Evolutionary conservation across 2,888 invertebrate species (phyloP).

Genomic region (Apomyelois bistriatella): DNA sequence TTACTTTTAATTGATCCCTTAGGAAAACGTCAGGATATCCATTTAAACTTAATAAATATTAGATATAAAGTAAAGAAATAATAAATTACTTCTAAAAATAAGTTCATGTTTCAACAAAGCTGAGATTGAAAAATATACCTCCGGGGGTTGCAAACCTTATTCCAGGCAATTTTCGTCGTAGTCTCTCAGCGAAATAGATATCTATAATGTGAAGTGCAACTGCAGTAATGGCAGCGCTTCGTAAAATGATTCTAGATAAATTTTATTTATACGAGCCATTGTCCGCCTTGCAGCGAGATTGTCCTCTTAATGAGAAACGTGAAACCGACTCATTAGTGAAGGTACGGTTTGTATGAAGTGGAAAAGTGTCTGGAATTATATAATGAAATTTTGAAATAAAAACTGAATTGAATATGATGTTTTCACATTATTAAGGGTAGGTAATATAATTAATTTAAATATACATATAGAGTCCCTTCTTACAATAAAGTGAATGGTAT

Average conservation of each 20-base stretch:
- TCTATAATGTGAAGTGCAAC: slow-evolving; percentile 14
- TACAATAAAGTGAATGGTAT: too few species aligned
- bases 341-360: slow-evolving; percentile 13
- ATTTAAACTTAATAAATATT: neutral
- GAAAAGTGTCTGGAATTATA: slow-evolving; percentile 6
- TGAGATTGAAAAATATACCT: slow-evolving; percentile 37
- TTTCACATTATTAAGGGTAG: too few species aligned
- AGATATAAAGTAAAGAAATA: neutral
- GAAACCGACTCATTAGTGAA: slow-evolving; percentile 21
- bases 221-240: slow-evolving; percentile 12
- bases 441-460: too few species aligned
- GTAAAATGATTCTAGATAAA: slow-evolving; percentile 19
- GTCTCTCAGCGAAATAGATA: slow-evolving; percentile 28
- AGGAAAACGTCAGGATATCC: neutral
- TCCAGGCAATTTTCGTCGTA: slow-evolving; percentile 35
- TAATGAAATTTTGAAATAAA: slow-evolving; percentile 1
- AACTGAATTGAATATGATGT: neutral
- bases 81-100: neutral
- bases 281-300: slow-evolving; percentile 15
- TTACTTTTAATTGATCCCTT: too few species aligned
- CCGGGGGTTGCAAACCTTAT: slow-evolving; percentile 34
- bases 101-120: slow-evolving; percentile 33
- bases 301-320: slow-evolving; percentile 24
- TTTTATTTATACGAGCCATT: slow-evolving; percentile 21
- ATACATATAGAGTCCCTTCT: too few species aligned